A percentile compares a stretch with the other conserved stretches of the same genome.
These are phyloP conservation scores for Urechis unicinctus DNA, from an alignment of 2,888 invertebrate genomes.

Conservation along the genomic window DNA sequence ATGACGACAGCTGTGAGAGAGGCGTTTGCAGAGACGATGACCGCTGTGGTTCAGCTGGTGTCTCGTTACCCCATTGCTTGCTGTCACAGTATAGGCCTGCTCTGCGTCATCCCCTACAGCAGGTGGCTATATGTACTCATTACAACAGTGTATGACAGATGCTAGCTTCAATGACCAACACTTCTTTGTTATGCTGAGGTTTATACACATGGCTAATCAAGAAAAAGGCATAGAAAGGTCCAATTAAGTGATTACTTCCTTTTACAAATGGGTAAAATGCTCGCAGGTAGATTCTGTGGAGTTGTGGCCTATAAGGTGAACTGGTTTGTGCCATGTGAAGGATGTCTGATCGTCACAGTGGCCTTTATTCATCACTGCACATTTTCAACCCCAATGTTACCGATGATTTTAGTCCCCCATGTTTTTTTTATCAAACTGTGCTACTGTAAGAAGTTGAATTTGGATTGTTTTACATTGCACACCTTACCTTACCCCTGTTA, in stretches of 20 bases:
- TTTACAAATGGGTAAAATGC: no score
- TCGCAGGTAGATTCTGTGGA: no score
- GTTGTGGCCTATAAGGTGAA: no score
- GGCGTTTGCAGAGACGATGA: constrained; percentile 48
- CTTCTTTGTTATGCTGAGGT: neutral
- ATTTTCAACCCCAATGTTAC: no score
- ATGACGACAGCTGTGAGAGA: constrained; percentile 42
- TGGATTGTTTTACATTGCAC: no score
- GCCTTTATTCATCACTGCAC: no score
- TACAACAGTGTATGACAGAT: neutral
- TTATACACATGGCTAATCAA: neutral
- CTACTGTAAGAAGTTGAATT: no score
- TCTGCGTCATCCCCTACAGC: constrained; percentile 48
- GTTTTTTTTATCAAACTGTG: no score
- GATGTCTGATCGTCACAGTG: no score
- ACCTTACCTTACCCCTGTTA: neutral
- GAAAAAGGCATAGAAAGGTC: neutral
- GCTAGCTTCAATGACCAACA: neutral
- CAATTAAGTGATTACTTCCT: no score
- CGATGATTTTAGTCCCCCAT: no score
- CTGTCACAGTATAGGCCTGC: constrained; percentile 46
- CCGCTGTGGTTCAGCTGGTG: constrained; percentile 44
- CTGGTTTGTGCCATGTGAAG: no score
- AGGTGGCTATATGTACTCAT: constrained; percentile 29
- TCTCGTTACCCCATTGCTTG: constrained; percentile 45